Conservation (phyloP, 2,888 invertebrate species). For the Agriopis aurantiaria region DNA sequence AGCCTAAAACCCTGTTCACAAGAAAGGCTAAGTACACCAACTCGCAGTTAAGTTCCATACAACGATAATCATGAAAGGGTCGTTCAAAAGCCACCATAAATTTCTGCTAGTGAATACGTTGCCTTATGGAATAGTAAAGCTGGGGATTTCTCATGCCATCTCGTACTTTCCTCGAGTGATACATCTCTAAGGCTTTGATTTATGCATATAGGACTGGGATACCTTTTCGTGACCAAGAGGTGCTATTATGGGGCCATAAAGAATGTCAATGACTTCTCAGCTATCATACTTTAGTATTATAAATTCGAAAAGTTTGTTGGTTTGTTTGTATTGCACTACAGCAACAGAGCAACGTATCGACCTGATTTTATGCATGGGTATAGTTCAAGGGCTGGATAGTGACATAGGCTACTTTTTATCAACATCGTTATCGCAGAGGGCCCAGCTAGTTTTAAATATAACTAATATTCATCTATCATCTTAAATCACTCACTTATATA, state of each 20-base stretch:
- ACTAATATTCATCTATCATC: too few species aligned
- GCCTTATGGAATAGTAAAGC: constrained; percentile 10
- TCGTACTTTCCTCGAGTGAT: constrained; percentile 3
- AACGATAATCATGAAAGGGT: constrained; percentile 4
- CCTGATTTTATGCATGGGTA: too few species aligned
- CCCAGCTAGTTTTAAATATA: too few species aligned
- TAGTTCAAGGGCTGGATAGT: too few species aligned
- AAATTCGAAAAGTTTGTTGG: too few species aligned
- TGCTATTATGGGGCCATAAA: not conserved
- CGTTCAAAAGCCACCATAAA: constrained; percentile 15
- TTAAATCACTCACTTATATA: too few species aligned
- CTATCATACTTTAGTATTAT: too few species aligned
- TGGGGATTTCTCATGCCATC: not conserved
- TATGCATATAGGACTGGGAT: constrained; percentile 9
- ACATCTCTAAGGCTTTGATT: constrained; percentile 6
- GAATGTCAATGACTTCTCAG: too few species aligned
- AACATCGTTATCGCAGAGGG: too few species aligned
- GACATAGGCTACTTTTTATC: too few species aligned
- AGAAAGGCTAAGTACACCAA: constrained; percentile 4
- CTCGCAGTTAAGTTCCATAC: constrained; percentile 4
- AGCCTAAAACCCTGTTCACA: not conserved
- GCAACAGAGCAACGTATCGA: too few species aligned
- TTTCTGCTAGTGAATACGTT: constrained; percentile 12
- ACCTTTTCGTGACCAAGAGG: not conserved
- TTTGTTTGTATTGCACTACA: too few species aligned